A percentile compares a stretch with the other conserved stretches of the same genome.
phyloP scores from a whole-genome alignment of 2,888 invertebrate genomes.

The Lasioglossum oenotherae region DNA sequence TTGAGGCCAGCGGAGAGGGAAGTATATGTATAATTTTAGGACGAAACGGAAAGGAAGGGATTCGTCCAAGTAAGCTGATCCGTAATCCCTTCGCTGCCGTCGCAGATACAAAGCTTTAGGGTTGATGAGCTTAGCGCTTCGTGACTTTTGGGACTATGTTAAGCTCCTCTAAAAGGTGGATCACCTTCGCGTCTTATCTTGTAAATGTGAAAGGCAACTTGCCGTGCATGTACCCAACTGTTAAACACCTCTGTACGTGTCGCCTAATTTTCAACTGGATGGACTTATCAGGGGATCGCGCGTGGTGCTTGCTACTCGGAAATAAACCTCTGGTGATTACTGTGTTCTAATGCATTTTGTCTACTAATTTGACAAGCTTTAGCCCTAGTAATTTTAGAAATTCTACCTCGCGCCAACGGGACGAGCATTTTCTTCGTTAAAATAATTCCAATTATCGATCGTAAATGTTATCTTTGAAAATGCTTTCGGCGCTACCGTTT shows the following conservation, averaged over 20 bases:
- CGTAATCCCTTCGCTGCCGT: slow-evolving; percentile 68
- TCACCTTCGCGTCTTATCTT: slow-evolving; percentile 51
- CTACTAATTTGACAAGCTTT: neutral
- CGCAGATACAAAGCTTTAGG: slow-evolving; percentile 65
- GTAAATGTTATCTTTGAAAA: no score
- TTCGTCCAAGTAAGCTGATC: slow-evolving; percentile 64
- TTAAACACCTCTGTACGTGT: slow-evolving; percentile 18
- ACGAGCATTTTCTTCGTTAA: neutral
- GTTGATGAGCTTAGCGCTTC: slow-evolving; percentile 71
- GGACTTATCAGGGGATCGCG: neutral
- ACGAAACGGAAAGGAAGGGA: slow-evolving; percentile 42
- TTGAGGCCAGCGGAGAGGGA: neutral
- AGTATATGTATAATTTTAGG: slow-evolving; percentile 4
- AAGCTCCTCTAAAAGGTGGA: slow-evolving; percentile 68
- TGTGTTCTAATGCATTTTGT: neutral
- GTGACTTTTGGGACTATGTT: slow-evolving; percentile 68
- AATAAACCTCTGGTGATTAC: neutral
- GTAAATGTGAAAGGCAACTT: slow-evolving; percentile 48
- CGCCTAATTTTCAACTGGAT: neutral
- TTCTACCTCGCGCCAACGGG: neutral
- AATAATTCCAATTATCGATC: no score
- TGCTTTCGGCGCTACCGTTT: no score
- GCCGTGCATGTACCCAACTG: slow-evolving; percentile 6
- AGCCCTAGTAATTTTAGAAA: neutral
- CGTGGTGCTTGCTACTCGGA: neutral